Conservation (phyloP, 1,140 invertebrate species). For the Procambarus clarkii region DNA sequence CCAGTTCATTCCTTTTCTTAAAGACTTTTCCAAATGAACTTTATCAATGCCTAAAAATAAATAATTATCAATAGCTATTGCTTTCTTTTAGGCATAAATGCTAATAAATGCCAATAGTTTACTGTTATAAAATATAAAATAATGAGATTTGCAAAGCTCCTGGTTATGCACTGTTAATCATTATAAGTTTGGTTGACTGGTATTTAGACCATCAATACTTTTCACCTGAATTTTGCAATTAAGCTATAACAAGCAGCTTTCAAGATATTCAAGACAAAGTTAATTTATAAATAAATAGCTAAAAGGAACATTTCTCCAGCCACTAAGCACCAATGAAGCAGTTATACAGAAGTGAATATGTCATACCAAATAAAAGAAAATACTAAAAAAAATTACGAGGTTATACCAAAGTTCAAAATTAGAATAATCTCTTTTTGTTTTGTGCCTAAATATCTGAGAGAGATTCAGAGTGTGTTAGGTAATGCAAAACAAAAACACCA, state of each 20-base stretch:
- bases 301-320: background rate
- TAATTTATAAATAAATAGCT: background rate
- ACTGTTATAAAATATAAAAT: constrained; percentile 22
- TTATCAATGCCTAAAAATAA: constrained; percentile 17
- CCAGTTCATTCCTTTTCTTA: constrained; percentile 20
- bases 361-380: background rate
- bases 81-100: constrained; percentile 20
- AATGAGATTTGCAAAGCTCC: constrained; percentile 39
- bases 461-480: background rate
- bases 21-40: constrained; percentile 26
- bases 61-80: constrained; percentile 12
- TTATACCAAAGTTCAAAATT: background rate
- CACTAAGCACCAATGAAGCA: background rate
- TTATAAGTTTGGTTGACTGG: background rate
- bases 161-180: constrained; percentile 6
- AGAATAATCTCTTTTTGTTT: background rate
- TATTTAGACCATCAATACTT: background rate
- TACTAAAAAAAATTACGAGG: background rate
- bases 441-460: background rate
- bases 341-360: background rate
- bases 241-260: background rate
- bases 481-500: background rate
- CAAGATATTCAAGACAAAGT: background rate
- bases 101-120: constrained; percentile 29
- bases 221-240: background rate